Conservation (phyloP, 2,113 vertebrate genomes). For the Mionectes macconnelli region DNA sequence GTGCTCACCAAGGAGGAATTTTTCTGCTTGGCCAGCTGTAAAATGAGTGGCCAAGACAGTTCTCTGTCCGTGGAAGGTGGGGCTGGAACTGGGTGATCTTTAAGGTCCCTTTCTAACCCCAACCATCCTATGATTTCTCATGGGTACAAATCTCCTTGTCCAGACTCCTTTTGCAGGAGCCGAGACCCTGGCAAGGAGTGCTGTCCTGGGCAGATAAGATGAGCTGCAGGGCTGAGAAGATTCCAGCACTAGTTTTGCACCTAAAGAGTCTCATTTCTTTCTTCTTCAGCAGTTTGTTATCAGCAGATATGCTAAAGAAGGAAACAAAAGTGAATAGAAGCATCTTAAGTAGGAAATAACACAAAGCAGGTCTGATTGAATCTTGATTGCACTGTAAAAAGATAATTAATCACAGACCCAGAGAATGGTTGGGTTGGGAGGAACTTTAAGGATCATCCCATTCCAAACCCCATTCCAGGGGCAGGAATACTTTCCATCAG, state of each 20-base stretch:
- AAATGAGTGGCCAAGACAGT: rapidly evolving
- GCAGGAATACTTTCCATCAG: neutral
- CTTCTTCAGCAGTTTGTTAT: neutral
- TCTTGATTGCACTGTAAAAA: neutral
- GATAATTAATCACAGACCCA: neutral
- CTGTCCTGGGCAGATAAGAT: neutral
- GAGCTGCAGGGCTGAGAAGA: neutral
- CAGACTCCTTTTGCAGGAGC: rapidly evolving
- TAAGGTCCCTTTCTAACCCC: neutral
- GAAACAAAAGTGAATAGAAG: neutral
- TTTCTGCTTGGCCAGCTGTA: neutral
- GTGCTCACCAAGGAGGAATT: neutral
- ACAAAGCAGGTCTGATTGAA: neutral
- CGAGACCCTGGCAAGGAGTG: neutral
- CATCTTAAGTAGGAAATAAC: neutral
- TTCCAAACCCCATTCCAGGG: neutral
- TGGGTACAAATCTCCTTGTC: neutral
- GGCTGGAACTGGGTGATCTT: neutral
- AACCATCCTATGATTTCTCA: neutral
- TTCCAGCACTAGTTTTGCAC: too few species aligned
- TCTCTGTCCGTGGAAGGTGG: neutral
- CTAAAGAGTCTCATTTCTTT: neutral
- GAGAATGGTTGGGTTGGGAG: neutral
- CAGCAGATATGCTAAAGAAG: neutral
- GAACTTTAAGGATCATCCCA: neutral